Conservation (phyloP, 2,888 invertebrate genomes). For the Proisotoma minuta region DNA sequence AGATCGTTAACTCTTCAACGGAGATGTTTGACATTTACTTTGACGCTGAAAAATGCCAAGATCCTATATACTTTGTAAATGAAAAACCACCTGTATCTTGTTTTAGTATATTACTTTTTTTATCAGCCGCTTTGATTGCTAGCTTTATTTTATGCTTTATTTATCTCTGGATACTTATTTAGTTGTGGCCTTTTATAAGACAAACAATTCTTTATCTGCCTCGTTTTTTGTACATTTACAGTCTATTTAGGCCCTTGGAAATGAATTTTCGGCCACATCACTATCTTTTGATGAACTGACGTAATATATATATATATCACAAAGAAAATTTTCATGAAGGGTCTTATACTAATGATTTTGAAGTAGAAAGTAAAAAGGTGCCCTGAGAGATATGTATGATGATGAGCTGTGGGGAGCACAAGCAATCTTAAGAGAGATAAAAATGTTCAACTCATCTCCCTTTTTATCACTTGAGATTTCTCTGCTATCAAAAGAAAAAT, state of each 20-base stretch:
- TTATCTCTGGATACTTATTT: no score
- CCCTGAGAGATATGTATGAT: not conserved
- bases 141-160: no score
- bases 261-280: conserved; percentile 13
- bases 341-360: conserved; percentile 4
- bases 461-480: conserved; percentile 23
- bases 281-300: conserved; percentile 5
- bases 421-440: conserved; percentile 1
- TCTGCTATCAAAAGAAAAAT: conserved; percentile 20
- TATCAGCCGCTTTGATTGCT: no score
- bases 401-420: not conserved
- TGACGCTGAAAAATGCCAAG: not conserved
- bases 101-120: no score
- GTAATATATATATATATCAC: conserved; percentile 8
- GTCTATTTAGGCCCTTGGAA: not conserved
- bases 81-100: no score
- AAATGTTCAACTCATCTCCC: conserved; percentile 13
- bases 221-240: conserved; percentile 1
- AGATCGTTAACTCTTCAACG: conserved; percentile 5
- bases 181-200: no score
- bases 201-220: conserved; percentile 22
- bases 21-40: not conserved
- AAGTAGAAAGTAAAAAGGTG: not conserved
- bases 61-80: conserved; percentile 7
- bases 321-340: not conserved